phyloP scores from a whole-genome alignment of 37 sponge, comb jelly and placozoan species.

The Chondrosia reniformis region DNA sequence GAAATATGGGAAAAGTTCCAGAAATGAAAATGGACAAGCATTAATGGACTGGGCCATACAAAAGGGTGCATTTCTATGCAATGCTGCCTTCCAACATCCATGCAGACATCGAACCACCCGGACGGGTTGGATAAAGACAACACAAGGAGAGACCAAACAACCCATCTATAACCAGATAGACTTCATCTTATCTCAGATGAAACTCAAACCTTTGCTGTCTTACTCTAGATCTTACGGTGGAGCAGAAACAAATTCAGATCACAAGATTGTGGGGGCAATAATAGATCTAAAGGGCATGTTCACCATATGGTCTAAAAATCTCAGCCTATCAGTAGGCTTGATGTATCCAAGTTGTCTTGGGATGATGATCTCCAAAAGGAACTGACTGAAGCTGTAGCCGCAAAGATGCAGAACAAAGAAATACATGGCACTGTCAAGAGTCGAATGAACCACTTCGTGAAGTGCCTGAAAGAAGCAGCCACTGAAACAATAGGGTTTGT shows the following conservation, averaged over 20 bases:
- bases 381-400: background rate
- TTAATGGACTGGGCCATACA: background rate
- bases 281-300: slow-evolving; percentile 10
- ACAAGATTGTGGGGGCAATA: slow-evolving; percentile 12
- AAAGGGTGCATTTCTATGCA: background rate
- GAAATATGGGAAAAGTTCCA: slow-evolving; percentile 6
- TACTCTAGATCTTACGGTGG: slow-evolving; percentile 18
- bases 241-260: background rate
- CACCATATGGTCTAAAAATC: slow-evolving; percentile 6
- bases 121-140: slow-evolving; percentile 6
- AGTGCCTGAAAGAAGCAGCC: background rate
- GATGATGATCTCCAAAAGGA: slow-evolving; percentile 4
- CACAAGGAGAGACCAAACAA: slow-evolving; percentile 1
- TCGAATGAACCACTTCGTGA: background rate
- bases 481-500: background rate
- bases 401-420: slow-evolving; percentile 5
- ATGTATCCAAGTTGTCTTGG: slow-evolving; percentile 2
- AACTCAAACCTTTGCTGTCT: slow-evolving; percentile 15
- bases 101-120: background rate
- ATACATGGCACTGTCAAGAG: background rate
- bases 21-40: slow-evolving; percentile 11
- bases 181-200: background rate
- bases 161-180: slow-evolving; percentile 20
- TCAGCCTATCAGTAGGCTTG: slow-evolving; percentile 7
- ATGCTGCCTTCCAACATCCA: slow-evolving; percentile 18